Conservation (phyloP, 2,113 vertebrate genomes). For the Saccopteryx bilineata region DNA sequence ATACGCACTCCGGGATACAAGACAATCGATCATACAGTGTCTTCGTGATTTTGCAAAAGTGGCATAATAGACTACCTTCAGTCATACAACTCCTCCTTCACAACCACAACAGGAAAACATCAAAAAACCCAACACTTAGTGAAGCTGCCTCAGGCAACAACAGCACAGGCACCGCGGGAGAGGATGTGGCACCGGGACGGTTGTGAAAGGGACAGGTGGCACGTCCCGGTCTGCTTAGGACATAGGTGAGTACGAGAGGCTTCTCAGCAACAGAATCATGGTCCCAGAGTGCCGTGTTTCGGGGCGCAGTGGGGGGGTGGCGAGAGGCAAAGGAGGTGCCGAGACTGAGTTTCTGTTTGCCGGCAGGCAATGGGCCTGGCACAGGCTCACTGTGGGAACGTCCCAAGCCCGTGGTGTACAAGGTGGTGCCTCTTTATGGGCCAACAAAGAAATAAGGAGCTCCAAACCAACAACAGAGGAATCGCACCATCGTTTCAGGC, state of each 20-base stretch:
- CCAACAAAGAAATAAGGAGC: background rate
- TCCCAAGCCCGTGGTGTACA: background rate
- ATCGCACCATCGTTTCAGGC: background rate
- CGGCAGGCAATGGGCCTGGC: background rate
- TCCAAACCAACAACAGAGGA: background rate
- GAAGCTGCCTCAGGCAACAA: background rate
- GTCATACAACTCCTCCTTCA: too few species aligned
- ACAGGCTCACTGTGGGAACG: background rate
- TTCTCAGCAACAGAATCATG: fast-evolving
- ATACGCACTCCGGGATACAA: background rate
- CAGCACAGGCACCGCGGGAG: fast-evolving
- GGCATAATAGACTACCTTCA: background rate
- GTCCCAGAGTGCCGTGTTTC: background rate
- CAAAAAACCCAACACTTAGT: background rate
- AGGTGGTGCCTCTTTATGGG: background rate
- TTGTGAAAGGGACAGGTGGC: too few species aligned
- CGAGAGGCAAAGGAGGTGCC: background rate
- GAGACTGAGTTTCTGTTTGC: background rate
- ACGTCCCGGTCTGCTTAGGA: background rate
- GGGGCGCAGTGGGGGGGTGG: background rate
- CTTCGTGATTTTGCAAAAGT: background rate
- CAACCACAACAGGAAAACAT: background rate
- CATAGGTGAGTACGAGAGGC: background rate
- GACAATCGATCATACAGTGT: background rate
- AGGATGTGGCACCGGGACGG: background rate